Conservation (phyloP, 2,797 vertebrate species). For the Tauraco hartlaubi region DNA sequence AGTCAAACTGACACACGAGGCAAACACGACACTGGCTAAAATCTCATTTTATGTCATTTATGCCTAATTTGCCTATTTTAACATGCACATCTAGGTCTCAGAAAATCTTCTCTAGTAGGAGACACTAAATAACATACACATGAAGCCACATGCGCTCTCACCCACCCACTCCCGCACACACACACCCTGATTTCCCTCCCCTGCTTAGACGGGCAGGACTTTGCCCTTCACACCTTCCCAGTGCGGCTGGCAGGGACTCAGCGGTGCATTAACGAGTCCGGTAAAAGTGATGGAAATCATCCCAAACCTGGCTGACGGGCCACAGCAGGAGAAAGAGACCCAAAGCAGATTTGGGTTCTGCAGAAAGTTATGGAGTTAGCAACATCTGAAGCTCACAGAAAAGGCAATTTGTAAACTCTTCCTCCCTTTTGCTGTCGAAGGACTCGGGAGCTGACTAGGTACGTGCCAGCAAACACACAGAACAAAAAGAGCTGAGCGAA, state of each 20-base stretch:
- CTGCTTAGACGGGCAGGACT: not conserved
- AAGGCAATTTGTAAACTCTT: not conserved
- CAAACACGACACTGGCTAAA: conserved; percentile 39
- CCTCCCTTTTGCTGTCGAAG: not conserved
- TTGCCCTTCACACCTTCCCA: not conserved
- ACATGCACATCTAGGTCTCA: conserved; percentile 58
- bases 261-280: not conserved
- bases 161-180: not conserved
- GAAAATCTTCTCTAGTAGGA: conserved; percentile 24
- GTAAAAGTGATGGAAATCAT: not conserved
- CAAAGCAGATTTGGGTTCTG: not conserved
- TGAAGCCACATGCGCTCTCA: not conserved
- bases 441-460: not conserved
- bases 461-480: not conserved
- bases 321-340: not conserved
- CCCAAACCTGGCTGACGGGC: not conserved
- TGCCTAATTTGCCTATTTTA: conserved; percentile 49
- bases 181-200: not conserved
- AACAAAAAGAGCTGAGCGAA: not conserved
- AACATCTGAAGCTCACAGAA: not conserved
- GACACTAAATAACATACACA: conserved; percentile 14
- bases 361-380: not conserved
- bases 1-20: not conserved
- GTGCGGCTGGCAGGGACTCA: not conserved
- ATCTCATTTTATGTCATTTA: conserved; percentile 31